These are phyloP conservation scores for Eospalax fontanierii DNA, from an alignment of 2,797 vertebrate genomes.

Conservation along the genomic window DNA sequence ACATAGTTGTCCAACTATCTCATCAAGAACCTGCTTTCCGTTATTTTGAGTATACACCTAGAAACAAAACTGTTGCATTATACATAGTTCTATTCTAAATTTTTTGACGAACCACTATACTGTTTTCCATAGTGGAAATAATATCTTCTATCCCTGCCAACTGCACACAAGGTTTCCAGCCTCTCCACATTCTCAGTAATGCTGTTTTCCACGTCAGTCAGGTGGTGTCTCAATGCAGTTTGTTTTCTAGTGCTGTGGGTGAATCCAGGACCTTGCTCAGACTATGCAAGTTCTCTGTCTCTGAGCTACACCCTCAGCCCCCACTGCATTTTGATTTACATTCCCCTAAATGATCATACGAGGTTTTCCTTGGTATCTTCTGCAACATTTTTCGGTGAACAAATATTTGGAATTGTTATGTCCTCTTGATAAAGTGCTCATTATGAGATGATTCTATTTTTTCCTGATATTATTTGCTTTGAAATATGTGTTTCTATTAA, in stretches of 20 bases:
- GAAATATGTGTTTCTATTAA: background rate
- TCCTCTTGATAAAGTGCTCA: background rate
- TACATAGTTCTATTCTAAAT: background rate
- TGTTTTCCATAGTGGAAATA: background rate
- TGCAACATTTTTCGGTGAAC: background rate
- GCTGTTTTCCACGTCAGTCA: background rate
- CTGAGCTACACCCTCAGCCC: background rate
- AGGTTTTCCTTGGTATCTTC: background rate
- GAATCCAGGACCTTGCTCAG: background rate
- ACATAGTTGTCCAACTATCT: background rate
- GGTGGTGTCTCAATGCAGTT: background rate
- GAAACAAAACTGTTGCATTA: background rate
- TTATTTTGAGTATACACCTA: background rate
- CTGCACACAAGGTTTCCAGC: background rate
- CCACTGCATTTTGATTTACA: background rate
- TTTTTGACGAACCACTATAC: background rate
- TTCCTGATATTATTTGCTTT: background rate
- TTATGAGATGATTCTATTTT: background rate
- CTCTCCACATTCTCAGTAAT: background rate
- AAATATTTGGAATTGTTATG: background rate
- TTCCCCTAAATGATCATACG: background rate
- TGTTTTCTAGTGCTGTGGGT: background rate
- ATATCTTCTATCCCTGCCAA: background rate
- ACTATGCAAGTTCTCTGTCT: background rate
- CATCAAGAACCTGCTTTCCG: background rate